Percentiles rank a stretch among this genome's conserved stretches.
Evolutionary conservation across 2,113 vertebrate genomes (phyloP).

Genomic region (Dipodomys spectabilis): DNA sequence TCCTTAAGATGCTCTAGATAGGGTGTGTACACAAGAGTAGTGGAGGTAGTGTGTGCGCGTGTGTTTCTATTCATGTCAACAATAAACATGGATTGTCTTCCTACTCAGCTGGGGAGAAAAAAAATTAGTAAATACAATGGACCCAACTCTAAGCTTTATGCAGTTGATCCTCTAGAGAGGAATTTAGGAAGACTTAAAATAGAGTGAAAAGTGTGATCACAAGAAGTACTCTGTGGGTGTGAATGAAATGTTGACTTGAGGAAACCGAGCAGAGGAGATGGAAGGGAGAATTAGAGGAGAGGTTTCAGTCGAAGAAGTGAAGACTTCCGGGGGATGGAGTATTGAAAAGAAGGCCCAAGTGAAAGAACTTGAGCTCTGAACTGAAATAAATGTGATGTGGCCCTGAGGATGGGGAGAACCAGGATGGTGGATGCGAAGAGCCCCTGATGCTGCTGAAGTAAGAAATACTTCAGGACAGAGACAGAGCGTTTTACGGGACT

Average conservation of each 20-base stretch:
- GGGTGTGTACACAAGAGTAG: neutral
- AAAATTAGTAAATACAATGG: neutral
- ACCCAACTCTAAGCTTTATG: neutral
- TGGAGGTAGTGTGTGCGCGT: neutral
- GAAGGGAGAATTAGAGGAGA: neutral
- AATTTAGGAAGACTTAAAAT: neutral
- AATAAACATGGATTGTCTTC: neutral
- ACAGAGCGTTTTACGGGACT: too few relatives aligned
- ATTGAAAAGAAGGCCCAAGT: neutral
- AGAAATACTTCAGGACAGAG: neutral
- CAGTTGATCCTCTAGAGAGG: neutral
- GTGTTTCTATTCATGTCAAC: neutral
- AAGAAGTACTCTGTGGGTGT: neutral
- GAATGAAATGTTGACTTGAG: neutral
- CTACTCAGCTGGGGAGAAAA: neutral
- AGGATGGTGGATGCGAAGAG: neutral
- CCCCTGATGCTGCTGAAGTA: fast-evolving
- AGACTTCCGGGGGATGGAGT: neutral
- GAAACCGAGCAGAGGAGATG: neutral
- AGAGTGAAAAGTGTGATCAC: neutral
- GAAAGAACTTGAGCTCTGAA: neutral
- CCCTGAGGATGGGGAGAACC: neutral
- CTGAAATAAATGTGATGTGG: fast-evolving
- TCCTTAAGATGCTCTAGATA: too few relatives aligned
- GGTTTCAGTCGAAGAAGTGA: neutral